phyloP scores from a whole-genome alignment of 2,113 vertebrate genomes.

The Sorex araneus region DNA sequence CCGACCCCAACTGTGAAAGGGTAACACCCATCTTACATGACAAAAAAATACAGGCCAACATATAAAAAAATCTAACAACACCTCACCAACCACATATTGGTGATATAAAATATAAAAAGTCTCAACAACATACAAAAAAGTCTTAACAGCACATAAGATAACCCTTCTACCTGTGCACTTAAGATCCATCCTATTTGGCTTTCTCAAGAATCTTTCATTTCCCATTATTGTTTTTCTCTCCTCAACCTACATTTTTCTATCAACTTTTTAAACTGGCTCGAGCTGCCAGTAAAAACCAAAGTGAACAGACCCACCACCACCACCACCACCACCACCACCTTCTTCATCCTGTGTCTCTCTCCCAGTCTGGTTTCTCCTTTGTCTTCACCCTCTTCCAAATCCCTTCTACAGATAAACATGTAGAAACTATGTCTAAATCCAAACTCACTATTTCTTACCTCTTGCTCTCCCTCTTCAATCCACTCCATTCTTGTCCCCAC shows the following conservation, averaged over 20 bases:
- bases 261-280: slow-evolving; percentile 29
- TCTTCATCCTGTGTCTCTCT: not conserved
- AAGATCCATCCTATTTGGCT: not conserved
- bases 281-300: not conserved
- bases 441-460: not conserved
- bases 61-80: not conserved
- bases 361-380: not conserved
- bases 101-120: not conserved
- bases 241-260: not conserved
- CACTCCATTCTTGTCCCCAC: not conserved
- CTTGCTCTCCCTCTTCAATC: not conserved
- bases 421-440: not conserved
- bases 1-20: not conserved
- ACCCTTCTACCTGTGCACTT: not conserved
- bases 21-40: not conserved
- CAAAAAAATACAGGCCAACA: not conserved
- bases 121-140: not conserved
- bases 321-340: not conserved
- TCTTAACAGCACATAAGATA: not conserved
- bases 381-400: not conserved
- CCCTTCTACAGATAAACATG: not conserved
- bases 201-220: not conserved
- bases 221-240: not conserved
- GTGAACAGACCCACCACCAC: not conserved
- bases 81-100: not conserved